These are phyloP conservation scores for Anoplolepis gracilipes DNA, from an alignment of 1,140 invertebrate species.

Conservation along the genomic window DNA sequence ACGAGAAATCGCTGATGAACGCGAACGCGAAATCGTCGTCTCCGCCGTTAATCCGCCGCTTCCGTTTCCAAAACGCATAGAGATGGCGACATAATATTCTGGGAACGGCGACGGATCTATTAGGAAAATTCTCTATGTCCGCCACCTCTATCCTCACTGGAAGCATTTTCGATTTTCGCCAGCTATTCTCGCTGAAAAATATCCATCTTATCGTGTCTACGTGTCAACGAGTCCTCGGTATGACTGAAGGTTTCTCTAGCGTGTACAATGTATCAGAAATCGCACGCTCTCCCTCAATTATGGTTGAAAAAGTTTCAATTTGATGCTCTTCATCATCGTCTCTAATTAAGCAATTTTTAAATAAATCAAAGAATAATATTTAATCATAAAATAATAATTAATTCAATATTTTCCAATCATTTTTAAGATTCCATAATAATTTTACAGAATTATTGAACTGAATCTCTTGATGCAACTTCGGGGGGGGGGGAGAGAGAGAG, in stretches of 20 bases:
- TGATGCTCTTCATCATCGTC: background rate
- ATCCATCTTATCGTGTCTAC: background rate
- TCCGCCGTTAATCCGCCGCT: constrained; percentile 13
- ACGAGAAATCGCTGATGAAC: constrained; percentile 10
- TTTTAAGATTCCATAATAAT: background rate
- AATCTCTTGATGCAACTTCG: background rate
- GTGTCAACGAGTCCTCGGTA: background rate
- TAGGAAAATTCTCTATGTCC: constrained; percentile 17
- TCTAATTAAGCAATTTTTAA: background rate
- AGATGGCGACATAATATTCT: constrained; percentile 13
- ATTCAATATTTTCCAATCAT: background rate
- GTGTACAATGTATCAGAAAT: constrained; percentile 2
- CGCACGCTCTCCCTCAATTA: background rate
- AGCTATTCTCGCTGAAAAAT: constrained; percentile 38
- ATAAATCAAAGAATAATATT: too few relatives aligned
- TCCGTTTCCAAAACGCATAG: constrained; percentile 2
- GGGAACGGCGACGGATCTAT: background rate
- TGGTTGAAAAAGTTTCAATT: too few relatives aligned
- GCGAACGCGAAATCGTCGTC: background rate
- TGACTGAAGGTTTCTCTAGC: background rate
- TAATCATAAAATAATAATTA: background rate
- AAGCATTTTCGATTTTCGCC: constrained; percentile 30
- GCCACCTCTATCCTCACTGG: constrained; percentile 15
- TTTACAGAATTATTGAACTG: background rate
- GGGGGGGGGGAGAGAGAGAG: too few relatives aligned